These are phyloP conservation scores for Catostomus latipinnis DNA, from an alignment of 2,797 vertebrate species.

Conservation along the genomic window DNA sequence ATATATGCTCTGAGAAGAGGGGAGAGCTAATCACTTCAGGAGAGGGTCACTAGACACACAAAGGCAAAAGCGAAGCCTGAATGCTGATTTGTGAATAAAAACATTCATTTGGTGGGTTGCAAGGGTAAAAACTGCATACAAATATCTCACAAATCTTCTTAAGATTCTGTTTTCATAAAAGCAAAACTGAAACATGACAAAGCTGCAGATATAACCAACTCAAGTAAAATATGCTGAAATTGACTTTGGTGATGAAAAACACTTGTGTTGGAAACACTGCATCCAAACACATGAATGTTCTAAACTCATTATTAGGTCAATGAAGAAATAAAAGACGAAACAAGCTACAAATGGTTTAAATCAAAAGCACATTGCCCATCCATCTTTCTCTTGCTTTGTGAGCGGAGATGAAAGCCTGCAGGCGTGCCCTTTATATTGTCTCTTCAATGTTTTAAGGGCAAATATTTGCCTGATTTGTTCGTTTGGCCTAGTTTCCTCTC, in stretches of 20 bases:
- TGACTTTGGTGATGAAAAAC: background rate
- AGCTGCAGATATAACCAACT: constrained; percentile 6
- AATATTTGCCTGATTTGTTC: constrained; percentile 56
- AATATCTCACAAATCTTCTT: constrained; percentile 8
- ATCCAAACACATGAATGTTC: too few relatives aligned
- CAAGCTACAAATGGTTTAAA: constrained; percentile 19
- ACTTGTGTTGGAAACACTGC: too few relatives aligned
- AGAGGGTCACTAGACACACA: constrained; percentile 46
- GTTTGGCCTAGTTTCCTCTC: constrained; percentile 20
- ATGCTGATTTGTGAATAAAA: constrained; percentile 34
- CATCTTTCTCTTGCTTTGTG: constrained; percentile 28
- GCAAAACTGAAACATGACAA: background rate
- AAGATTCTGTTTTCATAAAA: constrained; percentile 9
- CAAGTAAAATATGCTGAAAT: background rate
- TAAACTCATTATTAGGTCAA: constrained; percentile 27
- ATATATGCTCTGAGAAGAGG: constrained; percentile 55
- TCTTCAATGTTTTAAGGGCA: constrained; percentile 47
- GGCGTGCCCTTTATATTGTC: background rate
- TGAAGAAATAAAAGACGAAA: constrained; percentile 23
- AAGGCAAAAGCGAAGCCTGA: constrained; percentile 23
- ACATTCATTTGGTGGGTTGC: constrained; percentile 8
- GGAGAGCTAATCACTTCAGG: constrained; percentile 36
- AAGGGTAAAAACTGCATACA: background rate
- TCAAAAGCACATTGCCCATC: constrained; percentile 17
- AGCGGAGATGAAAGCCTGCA: constrained; percentile 29